These are phyloP conservation scores for Okamejei kenojei DNA, from an alignment of 2,797 vertebrate genomes.

Conservation along the genomic window DNA sequence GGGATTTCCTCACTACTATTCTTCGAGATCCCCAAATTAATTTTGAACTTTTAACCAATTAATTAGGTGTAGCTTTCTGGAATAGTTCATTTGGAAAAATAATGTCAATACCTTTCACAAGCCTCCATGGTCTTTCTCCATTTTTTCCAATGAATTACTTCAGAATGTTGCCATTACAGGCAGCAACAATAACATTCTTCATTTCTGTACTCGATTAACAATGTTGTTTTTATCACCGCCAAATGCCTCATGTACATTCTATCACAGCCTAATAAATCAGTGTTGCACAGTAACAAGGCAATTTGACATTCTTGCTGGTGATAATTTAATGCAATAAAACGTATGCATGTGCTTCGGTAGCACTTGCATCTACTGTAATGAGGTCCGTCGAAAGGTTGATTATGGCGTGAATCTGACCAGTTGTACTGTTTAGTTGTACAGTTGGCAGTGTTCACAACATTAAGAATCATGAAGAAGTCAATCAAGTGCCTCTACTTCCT, in stretches of 20 bases:
- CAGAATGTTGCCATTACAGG: background rate
- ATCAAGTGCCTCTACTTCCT: too few relatives aligned
- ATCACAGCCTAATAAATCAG: background rate
- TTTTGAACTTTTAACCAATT: background rate
- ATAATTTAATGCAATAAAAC: background rate
- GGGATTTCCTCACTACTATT: background rate
- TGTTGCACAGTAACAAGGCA: background rate
- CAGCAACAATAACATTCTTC: background rate
- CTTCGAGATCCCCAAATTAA: background rate
- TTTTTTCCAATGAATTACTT: background rate
- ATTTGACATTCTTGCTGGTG: background rate
- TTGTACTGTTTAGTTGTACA: too few relatives aligned
- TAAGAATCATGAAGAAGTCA: too few relatives aligned
- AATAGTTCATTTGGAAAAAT: background rate
- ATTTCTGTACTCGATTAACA: background rate
- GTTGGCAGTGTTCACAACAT: too few relatives aligned
- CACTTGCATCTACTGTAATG: too few relatives aligned
- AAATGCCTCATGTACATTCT: background rate
- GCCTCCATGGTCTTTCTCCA: background rate
- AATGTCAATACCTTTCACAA: background rate
- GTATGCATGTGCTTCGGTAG: background rate
- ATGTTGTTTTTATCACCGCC: background rate
- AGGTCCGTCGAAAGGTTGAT: too few relatives aligned
- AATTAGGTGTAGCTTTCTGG: background rate
- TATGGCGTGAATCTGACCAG: too few relatives aligned